Evolutionary conservation across 2,888 invertebrate species (phyloP).

Genomic region (Branchellion lobata): DNA sequence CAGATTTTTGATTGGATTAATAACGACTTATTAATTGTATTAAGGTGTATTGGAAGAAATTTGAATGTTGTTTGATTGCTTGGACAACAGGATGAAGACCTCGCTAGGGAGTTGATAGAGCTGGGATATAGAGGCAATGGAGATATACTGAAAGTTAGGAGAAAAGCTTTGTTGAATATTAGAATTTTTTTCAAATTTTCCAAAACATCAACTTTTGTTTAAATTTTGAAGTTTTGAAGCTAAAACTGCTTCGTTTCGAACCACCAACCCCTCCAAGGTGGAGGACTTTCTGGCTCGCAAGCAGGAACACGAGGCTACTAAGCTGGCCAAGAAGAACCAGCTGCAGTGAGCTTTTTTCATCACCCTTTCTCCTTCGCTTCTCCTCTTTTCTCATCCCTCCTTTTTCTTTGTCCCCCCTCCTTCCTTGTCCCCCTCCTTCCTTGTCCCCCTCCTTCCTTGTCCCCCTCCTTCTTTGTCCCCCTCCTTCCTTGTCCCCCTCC

Average conservation of each 20-base stretch:
- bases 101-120: conserved; percentile 73
- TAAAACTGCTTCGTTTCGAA: background rate
- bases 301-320: conserved; percentile 61
- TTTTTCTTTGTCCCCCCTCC: too few relatives aligned
- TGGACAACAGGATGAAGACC: conserved; percentile 66
- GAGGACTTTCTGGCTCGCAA: conserved; percentile 63
- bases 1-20: too few relatives aligned
- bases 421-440: too few relatives aligned
- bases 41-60: too few relatives aligned
- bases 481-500: too few relatives aligned
- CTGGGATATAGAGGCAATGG: conserved; percentile 74
- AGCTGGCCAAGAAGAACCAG: conserved; percentile 61
- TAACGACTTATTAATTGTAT: too few relatives aligned
- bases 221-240: background rate
- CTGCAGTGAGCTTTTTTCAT: conserved; percentile 57
- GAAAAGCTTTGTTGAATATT: background rate
- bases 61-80: too few relatives aligned
- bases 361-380: too few relatives aligned
- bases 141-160: conserved; percentile 59
- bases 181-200: background rate
- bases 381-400: too few relatives aligned
- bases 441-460: too few relatives aligned
- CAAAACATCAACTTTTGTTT: too few relatives aligned
- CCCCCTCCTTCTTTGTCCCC: too few relatives aligned
- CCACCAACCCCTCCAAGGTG: conserved; percentile 47